phyloP scores from a whole-genome alignment of 2,797 vertebrate genomes.

The Luscinia megarhynchos region DNA sequence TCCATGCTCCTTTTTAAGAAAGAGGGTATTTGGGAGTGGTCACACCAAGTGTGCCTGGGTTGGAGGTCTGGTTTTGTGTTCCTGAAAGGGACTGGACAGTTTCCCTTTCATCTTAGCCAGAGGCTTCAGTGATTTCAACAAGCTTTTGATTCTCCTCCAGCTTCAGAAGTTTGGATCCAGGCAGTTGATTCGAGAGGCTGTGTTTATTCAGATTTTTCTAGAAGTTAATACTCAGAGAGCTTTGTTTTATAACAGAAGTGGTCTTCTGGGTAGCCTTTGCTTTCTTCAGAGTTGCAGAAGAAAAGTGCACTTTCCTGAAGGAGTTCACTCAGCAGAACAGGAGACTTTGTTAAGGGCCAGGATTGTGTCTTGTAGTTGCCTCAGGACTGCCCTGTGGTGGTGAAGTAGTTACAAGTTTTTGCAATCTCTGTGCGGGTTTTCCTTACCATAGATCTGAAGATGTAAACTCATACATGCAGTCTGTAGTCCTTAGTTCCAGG shows the following conservation, averaged over 20 bases:
- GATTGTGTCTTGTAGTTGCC: not conserved
- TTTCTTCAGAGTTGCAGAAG: not conserved
- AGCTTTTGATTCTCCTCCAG: not conserved
- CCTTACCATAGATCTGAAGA: not conserved
- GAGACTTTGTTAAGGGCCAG: not conserved
- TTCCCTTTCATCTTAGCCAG: constrained; percentile 1
- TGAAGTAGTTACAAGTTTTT: not conserved
- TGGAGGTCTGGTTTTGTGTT: constrained; percentile 3
- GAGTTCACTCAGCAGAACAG: not conserved
- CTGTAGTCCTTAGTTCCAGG: not conserved
- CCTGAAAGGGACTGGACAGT: not conserved
- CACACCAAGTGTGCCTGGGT: not conserved
- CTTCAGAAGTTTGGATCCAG: constrained; percentile 15
- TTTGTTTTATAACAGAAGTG: not conserved
- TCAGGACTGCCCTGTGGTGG: not conserved
- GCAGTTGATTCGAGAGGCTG: not conserved
- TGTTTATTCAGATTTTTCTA: not conserved
- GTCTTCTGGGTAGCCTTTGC: not conserved
- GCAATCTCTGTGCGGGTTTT: not conserved
- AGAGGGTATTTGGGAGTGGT: not conserved
- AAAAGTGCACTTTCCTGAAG: not conserved
- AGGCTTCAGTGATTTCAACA: not conserved
- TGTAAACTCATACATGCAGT: not conserved
- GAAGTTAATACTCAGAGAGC: not conserved
- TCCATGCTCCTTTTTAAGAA: not conserved